phyloP scores from a whole-genome alignment of 2,113 vertebrate genomes.

The Cnemophilus loriae region DNA sequence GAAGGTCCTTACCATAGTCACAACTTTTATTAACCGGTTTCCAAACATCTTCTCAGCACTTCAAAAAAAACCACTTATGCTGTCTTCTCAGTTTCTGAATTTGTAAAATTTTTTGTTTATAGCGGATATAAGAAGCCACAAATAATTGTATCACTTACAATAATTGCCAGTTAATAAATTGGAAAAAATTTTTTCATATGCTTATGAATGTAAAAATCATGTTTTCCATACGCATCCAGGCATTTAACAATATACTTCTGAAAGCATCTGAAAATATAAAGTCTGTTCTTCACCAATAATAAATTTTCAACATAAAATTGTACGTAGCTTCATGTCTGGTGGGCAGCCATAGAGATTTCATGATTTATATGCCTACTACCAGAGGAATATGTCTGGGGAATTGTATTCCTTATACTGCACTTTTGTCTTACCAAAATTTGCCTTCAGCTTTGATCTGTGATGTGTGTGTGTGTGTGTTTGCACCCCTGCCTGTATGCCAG shows the following conservation, averaged over 20 bases:
- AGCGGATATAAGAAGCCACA: neutral
- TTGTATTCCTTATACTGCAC: neutral
- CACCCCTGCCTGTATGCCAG: neutral
- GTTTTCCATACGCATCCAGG: neutral
- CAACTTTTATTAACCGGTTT: neutral
- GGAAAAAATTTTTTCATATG: neutral
- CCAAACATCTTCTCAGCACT: neutral
- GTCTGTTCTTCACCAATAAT: neutral
- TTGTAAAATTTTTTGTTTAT: neutral
- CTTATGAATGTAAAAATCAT: neutral
- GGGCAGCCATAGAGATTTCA: neutral
- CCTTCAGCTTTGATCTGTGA: neutral
- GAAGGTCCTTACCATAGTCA: neutral
- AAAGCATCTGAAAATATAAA: neutral
- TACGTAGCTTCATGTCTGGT: neutral
- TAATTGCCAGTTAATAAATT: neutral
- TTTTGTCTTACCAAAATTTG: neutral
- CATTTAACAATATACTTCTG: neutral
- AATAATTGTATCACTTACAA: neutral
- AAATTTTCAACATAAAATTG: neutral
- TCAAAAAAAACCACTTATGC: neutral
- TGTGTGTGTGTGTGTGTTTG: neutral
- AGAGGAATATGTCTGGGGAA: neutral
- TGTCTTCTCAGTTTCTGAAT: neutral
- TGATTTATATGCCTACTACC: neutral